These are phyloP conservation scores for Apantesis nais DNA, from an alignment of 2,888 invertebrate genomes.

Conservation along the genomic window DNA sequence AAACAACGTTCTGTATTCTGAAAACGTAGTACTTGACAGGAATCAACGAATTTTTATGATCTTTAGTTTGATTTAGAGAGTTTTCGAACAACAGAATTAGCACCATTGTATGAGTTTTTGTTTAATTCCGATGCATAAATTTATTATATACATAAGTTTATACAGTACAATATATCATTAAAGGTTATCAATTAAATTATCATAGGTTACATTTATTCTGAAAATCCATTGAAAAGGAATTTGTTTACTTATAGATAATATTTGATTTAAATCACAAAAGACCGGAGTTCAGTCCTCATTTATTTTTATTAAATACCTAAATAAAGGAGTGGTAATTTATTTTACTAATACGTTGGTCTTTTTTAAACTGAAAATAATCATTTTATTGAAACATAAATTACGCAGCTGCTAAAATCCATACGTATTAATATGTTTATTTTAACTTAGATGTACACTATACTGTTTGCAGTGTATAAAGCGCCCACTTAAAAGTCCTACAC, in stretches of 20 bases:
- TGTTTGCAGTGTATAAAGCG: background rate
- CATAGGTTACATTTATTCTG: constrained; percentile 35
- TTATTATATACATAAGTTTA: background rate
- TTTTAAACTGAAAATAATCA: background rate
- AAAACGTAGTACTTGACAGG: too few species aligned
- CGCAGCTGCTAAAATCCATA: background rate
- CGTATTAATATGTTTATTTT: background rate
- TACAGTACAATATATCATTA: background rate
- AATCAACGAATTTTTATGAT: too few species aligned
- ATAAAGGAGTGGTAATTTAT: background rate
- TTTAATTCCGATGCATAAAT: background rate
- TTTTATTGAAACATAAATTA: background rate
- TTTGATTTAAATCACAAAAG: background rate
- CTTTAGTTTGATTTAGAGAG: too few species aligned
- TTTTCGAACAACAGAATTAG: too few species aligned
- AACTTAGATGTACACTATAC: background rate
- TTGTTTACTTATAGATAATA: constrained; percentile 21
- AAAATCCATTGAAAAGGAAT: constrained; percentile 21
- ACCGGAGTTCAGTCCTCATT: background rate
- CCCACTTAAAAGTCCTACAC: background rate
- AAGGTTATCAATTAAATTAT: constrained; percentile 31
- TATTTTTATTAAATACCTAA: background rate
- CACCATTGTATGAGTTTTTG: too few species aligned
- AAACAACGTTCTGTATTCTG: too few species aligned
- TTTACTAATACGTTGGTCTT: background rate